Conservation (phyloP, 2,888 invertebrate species). For the Diarsia rubi region DNA sequence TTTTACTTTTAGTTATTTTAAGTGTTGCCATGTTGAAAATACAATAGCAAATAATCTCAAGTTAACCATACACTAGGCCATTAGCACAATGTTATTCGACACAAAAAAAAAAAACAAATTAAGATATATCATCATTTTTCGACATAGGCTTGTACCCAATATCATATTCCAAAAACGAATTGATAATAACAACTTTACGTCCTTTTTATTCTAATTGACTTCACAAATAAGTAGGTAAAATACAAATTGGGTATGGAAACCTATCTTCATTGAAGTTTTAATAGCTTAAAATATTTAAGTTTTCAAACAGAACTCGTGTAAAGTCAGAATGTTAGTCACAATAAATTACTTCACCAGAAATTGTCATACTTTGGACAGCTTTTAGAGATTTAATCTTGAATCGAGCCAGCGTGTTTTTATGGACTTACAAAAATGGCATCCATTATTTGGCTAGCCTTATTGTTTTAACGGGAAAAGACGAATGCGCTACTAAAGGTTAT, state of each 20-base stretch:
- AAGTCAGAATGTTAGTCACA: conserved; percentile 62
- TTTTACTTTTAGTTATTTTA: neutral
- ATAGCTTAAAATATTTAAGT: conserved; percentile 39
- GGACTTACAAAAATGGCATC: neutral
- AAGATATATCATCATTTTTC: conserved; percentile 6
- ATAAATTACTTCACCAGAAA: conserved; percentile 60
- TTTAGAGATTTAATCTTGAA: neutral
- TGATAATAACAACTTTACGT: no score
- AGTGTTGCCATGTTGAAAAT: conserved; percentile 34
- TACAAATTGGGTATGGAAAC: conserved; percentile 26
- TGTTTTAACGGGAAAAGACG: neutral
- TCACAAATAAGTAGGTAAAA: neutral
- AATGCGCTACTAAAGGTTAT: neutral
- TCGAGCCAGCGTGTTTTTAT: neutral
- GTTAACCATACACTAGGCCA: conserved; percentile 5
- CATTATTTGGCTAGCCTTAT: neutral
- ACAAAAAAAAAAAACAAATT: conserved; percentile 38
- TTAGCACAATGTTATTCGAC: conserved; percentile 52
- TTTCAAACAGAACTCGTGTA: conserved; percentile 39
- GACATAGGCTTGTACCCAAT: conserved; percentile 21
- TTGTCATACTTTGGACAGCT: conserved; percentile 25
- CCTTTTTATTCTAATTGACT: neutral
- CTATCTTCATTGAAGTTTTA: conserved; percentile 28
- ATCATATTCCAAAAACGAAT: conserved; percentile 6
- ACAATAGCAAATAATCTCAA: conserved; percentile 25